Percentiles rank a stretch among this genome's conserved stretches.
phyloP scores from a whole-genome alignment of 2,113 vertebrate genomes.

The Chaetodon trifascialis region DNA sequence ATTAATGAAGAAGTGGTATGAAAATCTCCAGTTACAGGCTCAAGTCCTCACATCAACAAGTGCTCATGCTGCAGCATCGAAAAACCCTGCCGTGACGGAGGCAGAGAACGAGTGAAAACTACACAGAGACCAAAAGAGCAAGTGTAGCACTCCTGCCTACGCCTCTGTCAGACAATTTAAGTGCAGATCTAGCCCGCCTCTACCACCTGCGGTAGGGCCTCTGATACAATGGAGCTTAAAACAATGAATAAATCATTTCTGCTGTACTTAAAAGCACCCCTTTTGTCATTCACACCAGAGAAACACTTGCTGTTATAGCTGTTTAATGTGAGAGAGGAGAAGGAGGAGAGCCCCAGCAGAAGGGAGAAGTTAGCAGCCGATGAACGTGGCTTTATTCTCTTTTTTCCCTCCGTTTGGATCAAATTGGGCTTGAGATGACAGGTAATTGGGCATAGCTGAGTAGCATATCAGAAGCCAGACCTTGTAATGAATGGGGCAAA shows the following conservation, averaged over 20 bases:
- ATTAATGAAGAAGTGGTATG: conserved; percentile 44
- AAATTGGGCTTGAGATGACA: conserved; percentile 41
- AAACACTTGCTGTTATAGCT: conserved; percentile 34
- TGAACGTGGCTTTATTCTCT: conserved; percentile 1
- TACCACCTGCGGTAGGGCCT: conserved; percentile 41
- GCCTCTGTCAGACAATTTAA: conserved; percentile 52
- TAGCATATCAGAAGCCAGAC: conserved; percentile 5
- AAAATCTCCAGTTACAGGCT: conserved; percentile 16
- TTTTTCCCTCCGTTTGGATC: background rate
- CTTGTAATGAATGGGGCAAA: conserved; percentile 7
- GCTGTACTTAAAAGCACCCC: conserved; percentile 40
- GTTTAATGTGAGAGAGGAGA: conserved; percentile 40
- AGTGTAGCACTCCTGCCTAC: conserved; percentile 35
- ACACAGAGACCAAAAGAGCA: conserved; percentile 14
- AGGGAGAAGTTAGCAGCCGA: conserved; percentile 6
- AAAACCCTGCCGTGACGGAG: background rate
- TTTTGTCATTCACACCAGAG: conserved; percentile 61
- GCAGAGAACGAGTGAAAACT: conserved; percentile 3
- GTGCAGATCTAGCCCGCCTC: conserved; percentile 40
- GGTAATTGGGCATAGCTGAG: conserved; percentile 25
- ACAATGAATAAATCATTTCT: conserved; percentile 61
- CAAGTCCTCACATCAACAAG: conserved; percentile 3
- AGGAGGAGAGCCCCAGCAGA: conserved; percentile 5
- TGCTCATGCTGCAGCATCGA: background rate
- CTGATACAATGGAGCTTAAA: conserved; percentile 53